Conservation (phyloP, 1,140 invertebrate genomes). For the Monochamus saltuarius region DNA sequence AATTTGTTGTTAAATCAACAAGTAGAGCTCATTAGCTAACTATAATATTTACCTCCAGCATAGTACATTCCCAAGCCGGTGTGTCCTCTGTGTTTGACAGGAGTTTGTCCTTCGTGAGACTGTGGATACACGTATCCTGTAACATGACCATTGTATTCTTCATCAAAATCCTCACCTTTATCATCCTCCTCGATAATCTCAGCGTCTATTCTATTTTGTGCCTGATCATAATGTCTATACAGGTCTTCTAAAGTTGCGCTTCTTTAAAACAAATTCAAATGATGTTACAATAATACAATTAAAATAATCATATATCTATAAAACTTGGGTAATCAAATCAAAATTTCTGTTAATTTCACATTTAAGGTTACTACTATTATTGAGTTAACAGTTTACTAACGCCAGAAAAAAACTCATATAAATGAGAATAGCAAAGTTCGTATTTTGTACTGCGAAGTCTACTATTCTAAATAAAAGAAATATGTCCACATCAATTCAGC, state of each 20-base stretch:
- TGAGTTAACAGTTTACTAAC: too few relatives aligned
- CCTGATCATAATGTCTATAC: constrained; percentile 56
- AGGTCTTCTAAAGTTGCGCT: constrained; percentile 64
- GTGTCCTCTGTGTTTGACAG: constrained; percentile 17
- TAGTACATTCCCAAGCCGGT: constrained; percentile 22
- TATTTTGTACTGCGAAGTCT: too few relatives aligned
- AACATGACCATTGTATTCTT: constrained; percentile 54
- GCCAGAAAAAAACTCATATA: too few relatives aligned
- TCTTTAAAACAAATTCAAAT: constrained; percentile 43
- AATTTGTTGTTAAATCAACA: too few relatives aligned
- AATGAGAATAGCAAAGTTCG: background rate
- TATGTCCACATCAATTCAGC: too few relatives aligned
- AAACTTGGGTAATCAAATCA: too few relatives aligned
- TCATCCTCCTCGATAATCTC: constrained; percentile 43
- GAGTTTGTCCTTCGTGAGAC: background rate
- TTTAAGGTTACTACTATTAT: too few relatives aligned
- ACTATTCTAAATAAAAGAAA: too few relatives aligned
- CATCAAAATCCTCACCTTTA: constrained; percentile 45
- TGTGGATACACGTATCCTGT: constrained; percentile 50
- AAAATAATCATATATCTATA: too few relatives aligned
- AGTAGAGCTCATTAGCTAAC: too few relatives aligned
- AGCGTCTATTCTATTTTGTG: constrained; percentile 41
- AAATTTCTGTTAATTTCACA: too few relatives aligned
- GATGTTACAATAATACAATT: too few relatives aligned
- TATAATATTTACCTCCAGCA: constrained; percentile 3